Evolutionary conservation across 2,888 invertebrate genomes (phyloP), one percentile per base, ranked within the genome.

Genomic region (Epirrhoe tristata): DNA sequence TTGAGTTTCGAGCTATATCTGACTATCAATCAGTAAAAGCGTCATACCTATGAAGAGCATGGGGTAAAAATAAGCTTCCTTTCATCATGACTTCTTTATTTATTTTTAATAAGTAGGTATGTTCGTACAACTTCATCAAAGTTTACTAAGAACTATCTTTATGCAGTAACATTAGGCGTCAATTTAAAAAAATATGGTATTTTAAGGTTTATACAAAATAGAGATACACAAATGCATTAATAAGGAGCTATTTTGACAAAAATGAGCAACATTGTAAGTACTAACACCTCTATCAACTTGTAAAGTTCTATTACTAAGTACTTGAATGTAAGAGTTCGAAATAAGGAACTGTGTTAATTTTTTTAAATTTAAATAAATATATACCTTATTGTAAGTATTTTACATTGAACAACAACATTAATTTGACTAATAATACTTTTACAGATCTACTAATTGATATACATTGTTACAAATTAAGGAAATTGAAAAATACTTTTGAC

Each of bases 371-470:
- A 51, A n/a, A n/a, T n/a, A n/a, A n/a, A 32, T 54, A 66, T 62
- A 6, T 14, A 46, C 6, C 51, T 32, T 39, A 74, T 59, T n/a
- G n/a, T n/a, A n/a, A 73, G 69, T 73, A 75, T 72, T 71, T 74
- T 75, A 55, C 48, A 58, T 68, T 76, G 72, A 74, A 75, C 74
- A 75, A 74, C 74, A 71, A 78, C 77, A 76, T 76, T 77, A 74
- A 77, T 81, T 80, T 77, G 73, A 81, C 83, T 89, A 88, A 81
- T 90, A 89, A 89, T 90, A 90, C 88, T 88, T 61, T 85, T 84
- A 85, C 77, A 85, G 84, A 79, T 81, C 76, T 69, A 74, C 66
- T 74, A 71, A 73, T 73, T 74, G 78, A 80, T 79, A 77, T 75
- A 75, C 74, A 73, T 61, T 56, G 68, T 75, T 75, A 75, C 59